These are phyloP conservation scores for Huso huso DNA, from an alignment of 2,797 vertebrate species.

Conservation along the genomic window DNA sequence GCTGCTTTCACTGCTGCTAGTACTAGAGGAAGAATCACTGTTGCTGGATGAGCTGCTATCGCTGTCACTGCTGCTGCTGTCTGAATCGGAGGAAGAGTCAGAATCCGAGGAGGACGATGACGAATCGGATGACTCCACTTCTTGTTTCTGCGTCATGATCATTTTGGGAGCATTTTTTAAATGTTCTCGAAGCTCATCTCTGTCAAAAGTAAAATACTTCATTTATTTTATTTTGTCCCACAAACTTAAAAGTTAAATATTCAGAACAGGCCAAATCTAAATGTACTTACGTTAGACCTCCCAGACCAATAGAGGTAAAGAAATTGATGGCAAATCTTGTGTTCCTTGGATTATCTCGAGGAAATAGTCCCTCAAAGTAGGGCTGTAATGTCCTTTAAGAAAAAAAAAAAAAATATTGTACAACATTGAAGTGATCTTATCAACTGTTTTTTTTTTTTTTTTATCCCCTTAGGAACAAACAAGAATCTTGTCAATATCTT, in stretches of 20 bases:
- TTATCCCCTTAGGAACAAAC: too few relatives aligned
- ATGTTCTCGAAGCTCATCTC: constrained; percentile 91
- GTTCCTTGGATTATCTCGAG: constrained; percentile 93
- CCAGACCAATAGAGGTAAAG: constrained; percentile 96
- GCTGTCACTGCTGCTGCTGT: constrained; percentile 36
- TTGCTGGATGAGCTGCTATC: constrained; percentile 65
- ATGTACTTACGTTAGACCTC: constrained; percentile 85
- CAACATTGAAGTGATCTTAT: neutral
- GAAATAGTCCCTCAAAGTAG: constrained; percentile 91
- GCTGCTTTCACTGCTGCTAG: constrained; percentile 33
- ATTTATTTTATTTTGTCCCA: neutral
- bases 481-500: too few relatives aligned
- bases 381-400: constrained; percentile 72
- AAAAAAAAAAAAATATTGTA: constrained; percentile 26
- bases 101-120: constrained; percentile 60
- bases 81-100: constrained; percentile 58
- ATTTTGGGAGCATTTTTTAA: constrained; percentile 95
- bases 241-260: neutral
- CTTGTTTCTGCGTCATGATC: constrained; percentile 92
- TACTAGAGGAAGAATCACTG: constrained; percentile 52
- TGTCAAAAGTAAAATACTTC: constrained; percentile 33
- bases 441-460: too few relatives aligned
- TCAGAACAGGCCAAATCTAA: neutral
- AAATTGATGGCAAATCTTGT: constrained; percentile 98
- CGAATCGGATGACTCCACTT: constrained; percentile 80